phyloP scores from a whole-genome alignment of 2,888 invertebrate species.

The Choristoneura rosaceana region DNA sequence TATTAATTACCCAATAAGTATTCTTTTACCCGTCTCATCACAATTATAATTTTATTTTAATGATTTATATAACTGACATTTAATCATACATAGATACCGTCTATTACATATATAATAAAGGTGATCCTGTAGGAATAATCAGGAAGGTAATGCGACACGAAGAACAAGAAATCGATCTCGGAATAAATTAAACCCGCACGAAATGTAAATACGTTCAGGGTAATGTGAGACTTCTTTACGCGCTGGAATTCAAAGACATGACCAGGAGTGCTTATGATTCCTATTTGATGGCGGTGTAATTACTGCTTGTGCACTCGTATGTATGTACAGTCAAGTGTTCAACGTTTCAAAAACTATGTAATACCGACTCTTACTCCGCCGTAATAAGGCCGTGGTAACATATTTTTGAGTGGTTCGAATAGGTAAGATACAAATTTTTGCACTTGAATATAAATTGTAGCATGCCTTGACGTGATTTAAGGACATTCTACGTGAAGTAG shows the following conservation, averaged over 20 bases:
- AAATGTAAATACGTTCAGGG: slow-evolving; percentile 38
- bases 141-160: slow-evolving; percentile 29
- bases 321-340: too few species aligned
- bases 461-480: slow-evolving; percentile 29
- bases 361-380: too few species aligned
- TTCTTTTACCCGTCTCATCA: too few species aligned
- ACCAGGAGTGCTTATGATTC: slow-evolving; percentile 32
- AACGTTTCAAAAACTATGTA: too few species aligned
- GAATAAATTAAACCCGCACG: slow-evolving; percentile 33
- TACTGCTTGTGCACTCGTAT: slow-evolving; percentile 25
- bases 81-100: background rate
- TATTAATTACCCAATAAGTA: too few species aligned
- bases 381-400: too few species aligned
- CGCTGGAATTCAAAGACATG: slow-evolving; percentile 35
- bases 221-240: slow-evolving; percentile 35
- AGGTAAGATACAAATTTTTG: background rate
- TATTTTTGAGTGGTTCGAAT: too few species aligned
- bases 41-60: too few species aligned
- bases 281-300: slow-evolving; percentile 30
- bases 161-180: slow-evolving; percentile 34
- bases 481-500: slow-evolving; percentile 20
- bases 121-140: background rate
- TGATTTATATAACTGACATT: background rate
- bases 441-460: slow-evolving; percentile 10
- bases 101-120: background rate